Evolutionary conservation across 2,113 vertebrate genomes (phyloP).

Genomic region (Onychorhynchus coronatus): DNA sequence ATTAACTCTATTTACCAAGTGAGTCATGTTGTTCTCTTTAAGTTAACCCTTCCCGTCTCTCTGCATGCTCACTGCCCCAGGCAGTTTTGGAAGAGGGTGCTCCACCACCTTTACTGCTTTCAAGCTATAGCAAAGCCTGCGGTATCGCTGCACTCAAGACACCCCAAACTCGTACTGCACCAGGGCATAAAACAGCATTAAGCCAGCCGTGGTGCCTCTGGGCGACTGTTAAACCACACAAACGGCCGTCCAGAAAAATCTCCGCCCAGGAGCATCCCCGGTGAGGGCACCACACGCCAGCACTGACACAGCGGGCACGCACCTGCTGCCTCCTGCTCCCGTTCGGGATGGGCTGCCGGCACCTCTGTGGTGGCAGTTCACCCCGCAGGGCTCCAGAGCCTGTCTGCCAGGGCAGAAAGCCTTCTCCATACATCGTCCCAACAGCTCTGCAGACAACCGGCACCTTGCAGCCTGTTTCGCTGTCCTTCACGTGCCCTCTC

Average conservation of each 20-base stretch:
- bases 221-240: accelerated
- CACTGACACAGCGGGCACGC: accelerated
- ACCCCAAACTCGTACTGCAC: not conserved
- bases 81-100: not conserved
- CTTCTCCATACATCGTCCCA: not conserved
- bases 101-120: not conserved
- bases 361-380: accelerated
- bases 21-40: conserved; percentile 13
- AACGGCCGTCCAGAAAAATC: accelerated
- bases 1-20: conserved; percentile 35
- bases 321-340: not conserved
- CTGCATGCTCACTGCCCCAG: not conserved
- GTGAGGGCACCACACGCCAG: not conserved
- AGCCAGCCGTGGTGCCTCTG: not conserved
- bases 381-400: accelerated
- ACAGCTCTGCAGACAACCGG: accelerated
- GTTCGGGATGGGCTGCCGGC: not conserved
- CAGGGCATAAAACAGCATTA: not conserved
- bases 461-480: not conserved
- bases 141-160: not conserved
- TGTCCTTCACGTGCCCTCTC: not conserved
- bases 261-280: not conserved
- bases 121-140: not conserved
- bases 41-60: conserved; percentile 11
- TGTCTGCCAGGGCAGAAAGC: not conserved